phyloP scores from a whole-genome alignment of 2,113 vertebrate genomes.

The Vulpes lagopus region DNA sequence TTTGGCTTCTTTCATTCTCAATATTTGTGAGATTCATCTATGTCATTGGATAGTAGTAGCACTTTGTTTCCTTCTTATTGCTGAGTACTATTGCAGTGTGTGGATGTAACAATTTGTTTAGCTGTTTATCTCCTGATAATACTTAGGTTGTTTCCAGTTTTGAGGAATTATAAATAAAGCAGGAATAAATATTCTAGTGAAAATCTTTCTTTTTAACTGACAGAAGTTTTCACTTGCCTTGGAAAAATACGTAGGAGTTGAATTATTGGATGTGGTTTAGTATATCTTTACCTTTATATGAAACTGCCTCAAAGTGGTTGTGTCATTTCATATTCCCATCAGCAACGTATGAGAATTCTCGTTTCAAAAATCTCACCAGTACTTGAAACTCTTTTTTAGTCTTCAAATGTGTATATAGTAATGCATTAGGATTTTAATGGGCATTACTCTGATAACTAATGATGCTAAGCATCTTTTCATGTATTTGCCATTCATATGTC shows the following conservation, averaged over 20 bases:
- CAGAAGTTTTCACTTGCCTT: neutral
- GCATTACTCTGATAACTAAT: neutral
- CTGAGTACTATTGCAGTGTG: neutral
- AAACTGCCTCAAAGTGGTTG: neutral
- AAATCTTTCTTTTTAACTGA: neutral
- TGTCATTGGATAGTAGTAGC: neutral
- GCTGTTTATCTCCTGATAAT: neutral
- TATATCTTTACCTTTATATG: neutral
- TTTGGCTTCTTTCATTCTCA: constrained; percentile 5
- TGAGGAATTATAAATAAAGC: constrained; percentile 6
- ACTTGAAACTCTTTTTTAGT: neutral
- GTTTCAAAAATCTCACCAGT: neutral
- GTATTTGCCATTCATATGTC: neutral
- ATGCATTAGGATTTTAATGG: constrained; percentile 18
- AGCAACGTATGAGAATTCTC: neutral
- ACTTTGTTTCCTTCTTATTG: neutral
- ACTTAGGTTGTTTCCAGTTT: constrained; percentile 5
- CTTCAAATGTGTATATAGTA: constrained; percentile 21
- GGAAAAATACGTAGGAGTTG: neutral
- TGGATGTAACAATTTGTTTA: neutral
- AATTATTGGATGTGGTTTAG: neutral
- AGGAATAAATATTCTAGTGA: neutral
- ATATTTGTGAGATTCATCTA: constrained; percentile 8
- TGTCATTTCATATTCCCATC: neutral
- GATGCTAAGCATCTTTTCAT: neutral